Conservation (phyloP, 2,113 vertebrate species). For the Pachypanchax playfairii region DNA sequence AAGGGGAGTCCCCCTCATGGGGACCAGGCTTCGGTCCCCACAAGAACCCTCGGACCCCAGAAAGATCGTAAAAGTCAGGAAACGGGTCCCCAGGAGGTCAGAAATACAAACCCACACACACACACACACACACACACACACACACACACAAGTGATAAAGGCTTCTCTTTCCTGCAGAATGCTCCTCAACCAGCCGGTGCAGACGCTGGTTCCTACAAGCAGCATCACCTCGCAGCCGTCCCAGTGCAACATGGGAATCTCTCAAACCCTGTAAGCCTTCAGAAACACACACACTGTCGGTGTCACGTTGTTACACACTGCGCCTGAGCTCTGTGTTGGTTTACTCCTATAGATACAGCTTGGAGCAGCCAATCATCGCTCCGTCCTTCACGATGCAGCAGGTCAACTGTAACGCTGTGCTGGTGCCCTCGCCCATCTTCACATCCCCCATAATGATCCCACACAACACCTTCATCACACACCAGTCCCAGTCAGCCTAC, state of each 20-base stretch:
- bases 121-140: background rate
- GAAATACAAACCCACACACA: too few relatives aligned
- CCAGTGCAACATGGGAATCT: constrained; percentile 78
- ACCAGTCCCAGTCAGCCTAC: constrained; percentile 76
- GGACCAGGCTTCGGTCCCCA: too few relatives aligned
- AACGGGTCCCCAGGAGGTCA: too few relatives aligned
- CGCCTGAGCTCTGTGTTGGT: constrained; percentile 10
- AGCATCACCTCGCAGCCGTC: constrained; percentile 73
- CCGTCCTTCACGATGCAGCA: constrained; percentile 75
- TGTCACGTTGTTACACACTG: background rate
- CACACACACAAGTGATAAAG: constrained; percentile 11
- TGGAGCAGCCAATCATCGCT: constrained; percentile 81
- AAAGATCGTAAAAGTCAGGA: too few relatives aligned
- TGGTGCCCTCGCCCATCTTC: constrained; percentile 74
- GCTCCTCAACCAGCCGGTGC: constrained; percentile 83
- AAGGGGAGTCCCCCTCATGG: too few relatives aligned
- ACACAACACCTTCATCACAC: constrained; percentile 72
- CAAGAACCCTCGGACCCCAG: too few relatives aligned
- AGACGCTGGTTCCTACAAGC: constrained; percentile 76
- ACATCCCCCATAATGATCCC: constrained; percentile 81
- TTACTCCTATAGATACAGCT: constrained; percentile 75
- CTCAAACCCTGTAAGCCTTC: constrained; percentile 75
- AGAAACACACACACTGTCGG: background rate
- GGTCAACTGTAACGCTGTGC: constrained; percentile 72
- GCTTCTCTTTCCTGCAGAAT: constrained; percentile 65